Percentiles rank a stretch among this genome's conserved stretches.
Evolutionary conservation across 1,140 invertebrate genomes (phyloP).

Genomic region (Aradophagus sp.): DNA sequence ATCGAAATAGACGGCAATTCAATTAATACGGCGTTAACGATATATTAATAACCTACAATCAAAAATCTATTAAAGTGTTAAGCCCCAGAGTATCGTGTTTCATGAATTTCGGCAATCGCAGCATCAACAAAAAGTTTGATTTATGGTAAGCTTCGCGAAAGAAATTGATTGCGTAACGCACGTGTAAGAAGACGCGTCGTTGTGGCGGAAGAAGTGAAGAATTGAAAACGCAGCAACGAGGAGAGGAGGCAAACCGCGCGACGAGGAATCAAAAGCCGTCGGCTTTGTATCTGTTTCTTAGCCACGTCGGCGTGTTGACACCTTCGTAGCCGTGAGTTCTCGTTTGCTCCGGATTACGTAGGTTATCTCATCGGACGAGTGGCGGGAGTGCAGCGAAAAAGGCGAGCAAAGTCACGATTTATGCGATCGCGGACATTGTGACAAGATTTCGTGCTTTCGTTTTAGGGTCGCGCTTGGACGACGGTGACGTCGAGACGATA

Average conservation of each 20-base stretch:
- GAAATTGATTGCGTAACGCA: conserved; percentile 18
- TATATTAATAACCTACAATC: conserved; percentile 31
- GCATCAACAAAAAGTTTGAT: conserved; percentile 35
- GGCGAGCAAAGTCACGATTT: conserved; percentile 51
- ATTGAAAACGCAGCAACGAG: conserved; percentile 48
- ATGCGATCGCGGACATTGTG: conserved; percentile 41
- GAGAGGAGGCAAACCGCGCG: too few relatives aligned
- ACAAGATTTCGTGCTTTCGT: conserved; percentile 53
- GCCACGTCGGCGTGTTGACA: conserved; percentile 56
- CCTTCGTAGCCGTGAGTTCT: conserved; percentile 42
- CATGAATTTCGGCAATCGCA: conserved; percentile 10
- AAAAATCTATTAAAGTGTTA: conserved; percentile 44
- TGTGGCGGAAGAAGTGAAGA: conserved; percentile 3
- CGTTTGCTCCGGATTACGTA: conserved; percentile 72
- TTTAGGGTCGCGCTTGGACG: conserved; percentile 58
- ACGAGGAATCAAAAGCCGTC: too few relatives aligned
- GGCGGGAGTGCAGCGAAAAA: conserved; percentile 46
- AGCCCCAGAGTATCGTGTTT: not conserved
- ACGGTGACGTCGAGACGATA: conserved; percentile 17
- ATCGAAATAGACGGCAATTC: too few relatives aligned
- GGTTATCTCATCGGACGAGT: conserved; percentile 63
- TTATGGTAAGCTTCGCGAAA: conserved; percentile 21
- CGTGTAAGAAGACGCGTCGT: conserved; percentile 4
- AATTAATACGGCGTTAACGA: conserved; percentile 22
- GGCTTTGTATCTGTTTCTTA: conserved; percentile 60